Conservation (phyloP, 1,140 invertebrate species). For the Heliconius nattereri region DNA sequence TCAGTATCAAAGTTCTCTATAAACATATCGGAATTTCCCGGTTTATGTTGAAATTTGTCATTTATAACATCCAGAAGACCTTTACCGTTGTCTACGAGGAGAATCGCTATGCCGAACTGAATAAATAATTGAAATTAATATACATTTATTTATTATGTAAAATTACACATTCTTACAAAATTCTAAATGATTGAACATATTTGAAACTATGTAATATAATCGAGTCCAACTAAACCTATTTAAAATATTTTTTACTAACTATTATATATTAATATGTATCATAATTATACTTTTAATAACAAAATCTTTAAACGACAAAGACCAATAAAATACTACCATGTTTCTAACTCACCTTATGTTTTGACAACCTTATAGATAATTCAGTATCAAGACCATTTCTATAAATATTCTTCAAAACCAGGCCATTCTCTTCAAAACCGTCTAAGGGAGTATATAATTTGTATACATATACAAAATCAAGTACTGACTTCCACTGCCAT, state of each 20-base stretch:
- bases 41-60: conserved; percentile 55
- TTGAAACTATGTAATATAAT: too few species aligned
- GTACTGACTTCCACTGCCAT: conserved; percentile 86
- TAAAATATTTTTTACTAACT: too few species aligned
- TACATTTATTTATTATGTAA: neutral
- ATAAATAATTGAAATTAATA: neutral
- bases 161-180: neutral
- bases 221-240: too few species aligned
- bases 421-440: conserved; percentile 87
- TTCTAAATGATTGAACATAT: too few species aligned
- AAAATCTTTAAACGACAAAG: too few species aligned
- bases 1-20: conserved; percentile 76
- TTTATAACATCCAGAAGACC: conserved; percentile 70
- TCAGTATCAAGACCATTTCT: conserved; percentile 85
- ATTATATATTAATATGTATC: too few species aligned
- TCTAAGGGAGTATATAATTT: conserved; percentile 88
- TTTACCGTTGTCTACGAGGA: conserved; percentile 79
- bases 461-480: conserved; percentile 89
- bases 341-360: conserved; percentile 80
- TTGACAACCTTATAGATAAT: conserved; percentile 84
- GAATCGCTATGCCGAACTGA: conserved; percentile 82
- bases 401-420: conserved; percentile 85
- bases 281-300: too few species aligned
- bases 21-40: conserved; percentile 51
- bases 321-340: too few species aligned